Base-by-base conservation (phyloP, 2,113 vertebrate species). In the Sylvietta virens region DNA sequence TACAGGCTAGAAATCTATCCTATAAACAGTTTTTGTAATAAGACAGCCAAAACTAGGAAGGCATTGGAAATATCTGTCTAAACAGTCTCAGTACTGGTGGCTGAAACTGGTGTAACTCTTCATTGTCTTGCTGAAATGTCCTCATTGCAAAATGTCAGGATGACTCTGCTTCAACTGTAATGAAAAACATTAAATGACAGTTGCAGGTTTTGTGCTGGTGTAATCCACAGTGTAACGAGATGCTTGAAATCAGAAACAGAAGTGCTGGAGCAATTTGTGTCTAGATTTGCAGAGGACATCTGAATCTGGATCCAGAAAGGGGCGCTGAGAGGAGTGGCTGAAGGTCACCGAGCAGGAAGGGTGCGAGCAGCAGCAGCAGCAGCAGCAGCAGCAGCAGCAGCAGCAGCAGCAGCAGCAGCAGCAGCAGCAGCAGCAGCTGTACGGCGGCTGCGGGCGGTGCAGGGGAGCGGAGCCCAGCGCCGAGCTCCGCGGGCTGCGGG, bases 101-200 rank as follows among this genome's bases (percentile, higher is more conserved):
- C 58, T 92, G 80, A 50, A 80, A 70, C 51, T 35, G 42, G 27
- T 79, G 57, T 48, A 93, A 90, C 71, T 70, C 54, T 73, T 80
- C 73, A 62, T 23, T 77, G 54, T 0, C 1, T 35, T 81, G 67
- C 60, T 86, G 91, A 95, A 95, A 90, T 40, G 30, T 64, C 78
- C 70, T 85, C 24, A 21, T 94, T 95, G 71, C 88, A 92, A 92
- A 93, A 95, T 58, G 76, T 39, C 58, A 44, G 58, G 66, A 88
- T 96, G 95, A 93, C 80, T 95, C 81, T 73, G 76, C 88, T 73
- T 33, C 79, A 94, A 90, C 92, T 51, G 82, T 26, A 66, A 56
- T 21, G 51, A 33, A 31, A 45, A 79, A 39, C 40, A 26, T 12
- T 3, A 10, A 87, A 86, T 22, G 51, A 30, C 66, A 48, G 22